A percentile compares a stretch with the other conserved stretches of the same genome.
These are phyloP conservation scores for Galeopsomyia nigrocyanea DNA, from an alignment of 2,888 invertebrate genomes.

Conservation along the genomic window DNA sequence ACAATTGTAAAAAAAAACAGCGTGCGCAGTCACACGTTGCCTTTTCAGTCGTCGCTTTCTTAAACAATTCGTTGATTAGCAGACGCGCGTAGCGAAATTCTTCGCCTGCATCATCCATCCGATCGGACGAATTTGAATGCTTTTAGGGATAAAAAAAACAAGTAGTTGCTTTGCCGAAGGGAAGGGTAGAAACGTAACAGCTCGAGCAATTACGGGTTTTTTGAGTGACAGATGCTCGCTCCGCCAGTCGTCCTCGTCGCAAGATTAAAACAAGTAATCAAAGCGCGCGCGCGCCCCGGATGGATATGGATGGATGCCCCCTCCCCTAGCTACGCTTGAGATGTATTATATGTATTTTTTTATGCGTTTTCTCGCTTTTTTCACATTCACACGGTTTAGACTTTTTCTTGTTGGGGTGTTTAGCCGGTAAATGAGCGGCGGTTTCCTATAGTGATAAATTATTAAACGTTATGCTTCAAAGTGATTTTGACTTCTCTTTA, in stretches of 20 bases:
- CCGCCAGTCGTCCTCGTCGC: conserved; percentile 63
- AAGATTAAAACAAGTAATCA: conserved; percentile 70
- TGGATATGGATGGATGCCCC: conserved; percentile 66
- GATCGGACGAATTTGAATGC: conserved; percentile 24
- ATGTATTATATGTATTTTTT: too few species aligned
- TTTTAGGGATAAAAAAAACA: not conserved
- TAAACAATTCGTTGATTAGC: conserved; percentile 12
- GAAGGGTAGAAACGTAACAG: conserved; percentile 21
- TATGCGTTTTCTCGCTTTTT: conserved; percentile 1
- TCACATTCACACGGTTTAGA: too few species aligned
- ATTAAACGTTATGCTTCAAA: too few species aligned
- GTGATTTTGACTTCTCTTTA: too few species aligned
- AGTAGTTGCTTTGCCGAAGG: conserved; percentile 2
- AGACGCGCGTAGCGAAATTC: too few species aligned
- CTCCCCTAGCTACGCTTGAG: conserved; percentile 28
- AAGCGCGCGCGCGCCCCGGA: conserved; percentile 58
- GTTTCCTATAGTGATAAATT: too few species aligned
- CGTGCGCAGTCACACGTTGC: conserved; percentile 15
- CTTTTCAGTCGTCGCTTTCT: not conserved
- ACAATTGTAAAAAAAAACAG: conserved; percentile 2
- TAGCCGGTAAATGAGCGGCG: too few species aligned
- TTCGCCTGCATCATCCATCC: conserved; percentile 3
- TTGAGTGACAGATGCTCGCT: conserved; percentile 69
- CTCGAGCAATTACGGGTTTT: conserved; percentile 66
- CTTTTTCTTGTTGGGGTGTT: not conserved